These are phyloP conservation scores for Chlorodrepanis virens DNA, from an alignment of 2,113 vertebrate species.

Conservation along the genomic window DNA sequence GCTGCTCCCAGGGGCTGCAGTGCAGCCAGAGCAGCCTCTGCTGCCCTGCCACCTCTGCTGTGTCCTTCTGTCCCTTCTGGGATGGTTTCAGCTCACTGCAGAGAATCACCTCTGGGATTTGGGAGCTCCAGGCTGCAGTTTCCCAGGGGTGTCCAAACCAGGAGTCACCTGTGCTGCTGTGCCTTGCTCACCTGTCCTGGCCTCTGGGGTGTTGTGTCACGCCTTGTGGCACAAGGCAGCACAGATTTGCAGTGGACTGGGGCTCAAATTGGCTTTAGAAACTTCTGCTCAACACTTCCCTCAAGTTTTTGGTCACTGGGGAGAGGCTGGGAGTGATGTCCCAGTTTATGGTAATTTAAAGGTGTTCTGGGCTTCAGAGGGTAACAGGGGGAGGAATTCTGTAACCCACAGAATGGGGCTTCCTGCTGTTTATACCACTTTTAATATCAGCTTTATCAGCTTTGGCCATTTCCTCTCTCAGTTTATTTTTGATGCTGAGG, in stretches of 20 bases:
- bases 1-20: not conserved
- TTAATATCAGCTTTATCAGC: not conserved
- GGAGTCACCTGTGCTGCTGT: not conserved
- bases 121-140: not conserved
- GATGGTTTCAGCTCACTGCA: fast-evolving
- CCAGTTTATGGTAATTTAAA: not conserved
- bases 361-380: not conserved
- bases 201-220: not conserved
- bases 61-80: fast-evolving
- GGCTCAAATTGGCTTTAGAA: not conserved
- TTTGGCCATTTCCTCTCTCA: not conserved
- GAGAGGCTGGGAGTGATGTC: not conserved
- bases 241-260: fast-evolving
- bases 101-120: fast-evolving
- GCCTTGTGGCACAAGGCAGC: fast-evolving
- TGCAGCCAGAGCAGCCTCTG: not conserved
- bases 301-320: not conserved
- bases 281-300: not conserved
- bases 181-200: not conserved
- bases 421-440: fast-evolving
- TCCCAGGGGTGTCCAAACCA: fast-evolving
- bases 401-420: not conserved
- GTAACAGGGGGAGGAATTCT: not conserved
- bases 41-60: not conserved
- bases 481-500: not conserved